Evolutionary conservation across 2,888 invertebrate species (phyloP), one percentile per base, ranked within the genome.

Genomic region (Catocala sponsa): DNA sequence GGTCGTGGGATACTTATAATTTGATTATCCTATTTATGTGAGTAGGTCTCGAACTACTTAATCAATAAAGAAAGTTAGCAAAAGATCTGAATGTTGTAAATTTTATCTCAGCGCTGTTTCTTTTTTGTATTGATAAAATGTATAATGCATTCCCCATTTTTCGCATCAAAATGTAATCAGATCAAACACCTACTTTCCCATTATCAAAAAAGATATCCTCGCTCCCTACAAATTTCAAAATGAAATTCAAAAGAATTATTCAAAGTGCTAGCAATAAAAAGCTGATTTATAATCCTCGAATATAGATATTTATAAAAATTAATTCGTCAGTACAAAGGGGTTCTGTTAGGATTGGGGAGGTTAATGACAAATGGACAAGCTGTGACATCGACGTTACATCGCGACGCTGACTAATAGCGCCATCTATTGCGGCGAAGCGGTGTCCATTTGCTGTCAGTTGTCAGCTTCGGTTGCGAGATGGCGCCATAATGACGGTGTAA

Each of bases 331-430:
- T 59, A 83, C 77, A 79, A 71, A 79, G 79, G 81, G 83, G 80
- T 76, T 48, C 67, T 57, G 67, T 65, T 73, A 75, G 65, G 69
- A 55, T 71, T 75, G 77, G 77, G 75, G 86, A 79, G 79, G 74
- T 76, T 74, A 82, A 80, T 90, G 90, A 92, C 80, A 90, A 90
- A 91, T 91, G 84, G 84, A 82, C 89, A 88, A 88, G 87, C 87
- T 89, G 87, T 82, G 88, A 87, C 90, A 81, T 87, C 77, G 82
- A 78, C 81, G 67, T 65, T 71, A 81, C 79, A 85, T 84, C 81
- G 80, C 80, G 91, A 91, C 91, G 76, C 15, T 65, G 77, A 93
- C 90, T 91, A 92, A 92, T 91, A 77, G 84, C 89, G 93, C 88
- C 94, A 94, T 92, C 94, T 94, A 89, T 94, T 83, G 84, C 77